A percentile compares a stretch with the other conserved stretches of the same genome.
Conservation (phyloP, 2,888 invertebrate genomes). For the Steromphala cineraria region DNA sequence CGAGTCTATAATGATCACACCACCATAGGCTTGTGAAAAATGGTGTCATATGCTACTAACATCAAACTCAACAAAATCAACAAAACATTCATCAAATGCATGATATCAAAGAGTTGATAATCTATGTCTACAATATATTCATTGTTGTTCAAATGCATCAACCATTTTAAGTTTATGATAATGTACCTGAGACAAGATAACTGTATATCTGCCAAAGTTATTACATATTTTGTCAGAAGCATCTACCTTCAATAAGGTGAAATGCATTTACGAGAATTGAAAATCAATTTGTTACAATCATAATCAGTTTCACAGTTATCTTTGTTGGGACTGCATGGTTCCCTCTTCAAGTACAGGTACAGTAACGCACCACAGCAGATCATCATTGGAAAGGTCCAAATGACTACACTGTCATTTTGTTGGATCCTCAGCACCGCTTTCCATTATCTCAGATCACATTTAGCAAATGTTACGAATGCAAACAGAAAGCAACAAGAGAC, state of each 20-base stretch:
- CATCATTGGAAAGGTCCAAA: not conserved
- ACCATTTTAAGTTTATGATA: not conserved
- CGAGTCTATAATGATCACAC: no score
- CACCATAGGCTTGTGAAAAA: no score
- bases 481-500: no score
- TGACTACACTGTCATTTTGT: not conserved
- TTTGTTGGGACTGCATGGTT: not conserved
- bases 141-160: not conserved
- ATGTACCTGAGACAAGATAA: not conserved
- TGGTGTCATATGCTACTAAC: not conserved
- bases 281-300: not conserved
- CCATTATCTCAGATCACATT: conserved; percentile 9
- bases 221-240: not conserved
- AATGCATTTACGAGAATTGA: not conserved
- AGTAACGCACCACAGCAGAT: conserved; percentile 1
- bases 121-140: not conserved
- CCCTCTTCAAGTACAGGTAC: not conserved
- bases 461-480: not conserved
- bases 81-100: not conserved
- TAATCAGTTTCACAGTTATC: not conserved
- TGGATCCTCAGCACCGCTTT: not conserved
- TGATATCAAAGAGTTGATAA: not conserved
- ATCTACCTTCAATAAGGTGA: not conserved
- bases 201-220: not conserved
- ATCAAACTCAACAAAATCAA: not conserved